These are phyloP conservation scores for Aradophagus sp. DNA, from an alignment of 1,140 invertebrate genomes.

Conservation along the genomic window DNA sequence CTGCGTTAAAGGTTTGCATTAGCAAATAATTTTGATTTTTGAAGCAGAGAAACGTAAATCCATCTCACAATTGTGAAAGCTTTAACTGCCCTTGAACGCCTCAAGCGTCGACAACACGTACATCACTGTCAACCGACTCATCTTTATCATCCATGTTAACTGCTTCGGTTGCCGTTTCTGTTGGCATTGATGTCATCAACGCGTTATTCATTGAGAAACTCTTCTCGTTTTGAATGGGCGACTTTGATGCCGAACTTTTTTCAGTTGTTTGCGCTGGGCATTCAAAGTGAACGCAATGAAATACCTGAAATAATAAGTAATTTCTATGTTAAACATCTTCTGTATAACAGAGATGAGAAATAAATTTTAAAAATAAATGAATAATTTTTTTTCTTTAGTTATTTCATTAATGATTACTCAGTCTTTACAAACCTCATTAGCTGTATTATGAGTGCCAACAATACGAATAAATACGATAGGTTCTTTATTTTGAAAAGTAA, in stretches of 20 bases:
- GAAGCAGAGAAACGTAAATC: constrained; percentile 13
- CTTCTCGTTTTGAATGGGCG: constrained; percentile 48
- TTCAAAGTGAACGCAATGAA: constrained; percentile 98
- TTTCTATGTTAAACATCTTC: background rate
- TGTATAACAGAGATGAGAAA: background rate
- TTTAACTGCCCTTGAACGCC: background rate
- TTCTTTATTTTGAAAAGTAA: constrained; percentile 83
- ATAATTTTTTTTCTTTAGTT: no score
- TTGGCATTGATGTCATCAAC: constrained; percentile 30
- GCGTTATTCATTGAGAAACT: constrained; percentile 29
- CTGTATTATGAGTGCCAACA: constrained; percentile 96
- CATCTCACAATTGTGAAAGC: constrained; percentile 9
- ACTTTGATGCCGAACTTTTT: constrained; percentile 59
- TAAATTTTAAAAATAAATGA: constrained; percentile 19
- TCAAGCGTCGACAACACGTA: constrained; percentile 37
- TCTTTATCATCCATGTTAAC: constrained; percentile 66
- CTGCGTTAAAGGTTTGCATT: no score
- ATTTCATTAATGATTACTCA: no score
- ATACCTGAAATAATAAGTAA: constrained; percentile 80
- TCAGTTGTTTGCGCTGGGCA: constrained; percentile 85
- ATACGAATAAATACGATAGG: constrained; percentile 96
- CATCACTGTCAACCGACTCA: constrained; percentile 31
- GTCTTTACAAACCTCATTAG: constrained; percentile 86
- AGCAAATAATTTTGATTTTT: no score
- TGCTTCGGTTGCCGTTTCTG: constrained; percentile 66